Conservation (phyloP, 2,113 vertebrate genomes). For the Chaenocephalus aceratus region DNA sequence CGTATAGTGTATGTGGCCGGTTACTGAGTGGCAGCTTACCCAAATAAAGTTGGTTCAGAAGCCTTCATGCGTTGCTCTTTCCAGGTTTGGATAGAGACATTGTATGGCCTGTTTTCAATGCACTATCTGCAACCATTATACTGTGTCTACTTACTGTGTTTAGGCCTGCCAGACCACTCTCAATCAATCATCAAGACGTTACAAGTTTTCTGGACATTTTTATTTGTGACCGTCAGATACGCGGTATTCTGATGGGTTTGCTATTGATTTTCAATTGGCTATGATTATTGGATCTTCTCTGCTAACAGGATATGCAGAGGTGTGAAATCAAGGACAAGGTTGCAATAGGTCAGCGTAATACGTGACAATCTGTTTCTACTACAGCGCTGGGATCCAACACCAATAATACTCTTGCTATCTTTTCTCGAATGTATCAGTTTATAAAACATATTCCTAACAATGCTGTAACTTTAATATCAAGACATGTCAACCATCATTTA, state of each 20-base stretch:
- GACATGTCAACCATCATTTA: neutral
- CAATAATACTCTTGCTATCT: neutral
- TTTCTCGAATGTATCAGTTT: neutral
- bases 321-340: conserved; percentile 66
- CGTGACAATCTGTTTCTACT: neutral
- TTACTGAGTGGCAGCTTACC: too few relatives aligned
- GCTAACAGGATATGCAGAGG: conserved; percentile 34
- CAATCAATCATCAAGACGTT: neutral
- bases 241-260: conserved; percentile 1
- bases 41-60: conserved; percentile 19
- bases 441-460: neutral
- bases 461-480: conserved; percentile 1
- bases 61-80: neutral
- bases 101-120: neutral
- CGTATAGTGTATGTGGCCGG: neutral
- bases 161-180: neutral
- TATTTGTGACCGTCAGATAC: neutral
- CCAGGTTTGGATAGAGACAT: neutral
- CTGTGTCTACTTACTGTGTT: neutral
- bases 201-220: neutral
- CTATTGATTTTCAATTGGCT: conserved; percentile 58
- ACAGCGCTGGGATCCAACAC: conserved; percentile 9
- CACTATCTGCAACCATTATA: neutral
- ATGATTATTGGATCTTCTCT: conserved; percentile 34
- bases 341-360: conserved; percentile 40